phyloP scores from a whole-genome alignment of 2,113 vertebrate genomes.

The Sprattus sprattus region DNA sequence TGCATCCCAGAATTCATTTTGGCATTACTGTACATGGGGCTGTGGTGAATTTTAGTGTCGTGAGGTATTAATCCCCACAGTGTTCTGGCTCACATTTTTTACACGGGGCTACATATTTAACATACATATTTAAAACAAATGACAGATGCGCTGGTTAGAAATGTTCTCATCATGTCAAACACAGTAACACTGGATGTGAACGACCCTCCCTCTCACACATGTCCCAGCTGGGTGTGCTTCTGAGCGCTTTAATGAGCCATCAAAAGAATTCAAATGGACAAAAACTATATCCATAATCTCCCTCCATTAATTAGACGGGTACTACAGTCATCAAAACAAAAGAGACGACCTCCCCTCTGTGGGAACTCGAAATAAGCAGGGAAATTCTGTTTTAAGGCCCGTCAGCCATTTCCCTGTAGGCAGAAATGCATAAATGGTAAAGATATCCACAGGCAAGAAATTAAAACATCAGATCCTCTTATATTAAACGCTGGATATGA shows the following conservation, averaged over 20 bases:
- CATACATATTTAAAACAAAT: conserved; percentile 16
- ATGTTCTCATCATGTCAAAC: conserved; percentile 16
- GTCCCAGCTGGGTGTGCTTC: conserved; percentile 5
- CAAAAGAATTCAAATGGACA: conserved; percentile 20
- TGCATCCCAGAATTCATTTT: neutral
- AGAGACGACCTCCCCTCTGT: conserved; percentile 18
- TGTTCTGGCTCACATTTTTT: neutral
- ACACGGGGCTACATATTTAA: neutral
- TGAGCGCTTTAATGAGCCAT: conserved; percentile 33
- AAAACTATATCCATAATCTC: conserved; percentile 31
- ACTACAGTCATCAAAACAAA: conserved; percentile 21
- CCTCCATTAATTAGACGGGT: conserved; percentile 1
- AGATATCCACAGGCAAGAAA: conserved; percentile 14
- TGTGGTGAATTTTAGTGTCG: neutral
- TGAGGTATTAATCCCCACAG: neutral
- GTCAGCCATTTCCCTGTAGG: neutral
- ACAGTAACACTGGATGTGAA: conserved; percentile 9
- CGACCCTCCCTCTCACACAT: conserved; percentile 5
- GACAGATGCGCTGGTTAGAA: conserved; percentile 7
- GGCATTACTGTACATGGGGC: neutral
- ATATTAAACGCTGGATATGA: neutral
- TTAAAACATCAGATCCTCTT: conserved; percentile 24
- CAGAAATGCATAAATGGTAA: conserved; percentile 22
- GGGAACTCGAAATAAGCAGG: conserved; percentile 6
- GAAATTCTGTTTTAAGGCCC: conserved; percentile 30